Conservation (phyloP, 2,113 vertebrate genomes). For the Sciurus niger region DNA sequence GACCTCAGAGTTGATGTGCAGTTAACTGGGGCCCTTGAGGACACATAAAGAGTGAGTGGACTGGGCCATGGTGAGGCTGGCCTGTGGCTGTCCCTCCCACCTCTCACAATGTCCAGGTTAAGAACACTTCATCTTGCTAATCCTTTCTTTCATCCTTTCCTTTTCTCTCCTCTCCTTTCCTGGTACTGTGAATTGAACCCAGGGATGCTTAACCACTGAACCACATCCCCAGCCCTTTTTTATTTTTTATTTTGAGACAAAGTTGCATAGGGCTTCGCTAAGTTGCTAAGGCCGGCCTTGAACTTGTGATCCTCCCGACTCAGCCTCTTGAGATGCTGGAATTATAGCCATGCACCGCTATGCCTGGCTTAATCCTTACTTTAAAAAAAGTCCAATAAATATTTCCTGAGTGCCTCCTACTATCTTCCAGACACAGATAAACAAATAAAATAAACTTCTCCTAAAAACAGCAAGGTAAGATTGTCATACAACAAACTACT, state of each 20-base stretch:
- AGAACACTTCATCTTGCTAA: not conserved
- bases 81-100: accelerated
- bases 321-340: too few relatives aligned
- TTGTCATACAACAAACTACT: not conserved
- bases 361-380: not conserved
- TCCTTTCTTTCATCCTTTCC: not conserved
- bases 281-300: too few relatives aligned
- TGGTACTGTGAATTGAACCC: too few relatives aligned
- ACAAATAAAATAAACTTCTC: not conserved
- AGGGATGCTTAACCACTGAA: too few relatives aligned
- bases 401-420: not conserved
- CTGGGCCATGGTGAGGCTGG: not conserved
- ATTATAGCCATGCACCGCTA: too few relatives aligned
- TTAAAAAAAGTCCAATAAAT: not conserved
- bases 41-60: not conserved
- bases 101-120: not conserved
- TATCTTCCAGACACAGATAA: not conserved
- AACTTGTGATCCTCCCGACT: too few relatives aligned
- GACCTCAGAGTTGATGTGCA: not conserved
- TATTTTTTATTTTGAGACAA: too few relatives aligned
- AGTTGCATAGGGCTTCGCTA: too few relatives aligned
- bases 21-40: not conserved
- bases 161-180: not conserved
- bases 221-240: too few relatives aligned
- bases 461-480: not conserved